Conservation (phyloP, 2,888 invertebrate genomes). For the Ceramica pisi region DNA sequence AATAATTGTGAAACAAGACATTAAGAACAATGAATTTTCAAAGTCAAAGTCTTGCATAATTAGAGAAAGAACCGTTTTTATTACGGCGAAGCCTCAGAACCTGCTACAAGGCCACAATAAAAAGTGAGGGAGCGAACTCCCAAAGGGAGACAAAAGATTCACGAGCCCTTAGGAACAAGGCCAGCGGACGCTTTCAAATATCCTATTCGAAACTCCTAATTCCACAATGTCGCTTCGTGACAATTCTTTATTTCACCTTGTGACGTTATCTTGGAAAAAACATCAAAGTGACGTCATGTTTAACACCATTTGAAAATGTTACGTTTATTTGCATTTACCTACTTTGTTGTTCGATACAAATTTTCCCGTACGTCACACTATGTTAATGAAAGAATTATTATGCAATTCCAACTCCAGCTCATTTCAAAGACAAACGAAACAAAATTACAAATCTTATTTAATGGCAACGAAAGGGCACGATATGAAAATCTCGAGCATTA, state of each 20-base stretch:
- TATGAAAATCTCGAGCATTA: conserved; percentile 43
- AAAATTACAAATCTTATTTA: conserved; percentile 25
- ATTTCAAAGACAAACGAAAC: conserved; percentile 25
- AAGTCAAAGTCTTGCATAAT: conserved; percentile 55
- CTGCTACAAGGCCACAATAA: conserved; percentile 66
- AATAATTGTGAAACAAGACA: conserved; percentile 34
- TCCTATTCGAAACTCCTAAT: conserved; percentile 55
- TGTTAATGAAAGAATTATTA: conserved; percentile 14
- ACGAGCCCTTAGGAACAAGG: conserved; percentile 68
- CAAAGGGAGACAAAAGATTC: conserved; percentile 73
- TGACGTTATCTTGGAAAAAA: conserved; percentile 49
- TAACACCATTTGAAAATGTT: conserved; percentile 19
- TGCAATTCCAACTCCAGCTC: conserved; percentile 4
- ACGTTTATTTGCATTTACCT: conserved; percentile 24
- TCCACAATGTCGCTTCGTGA: conserved; percentile 46
- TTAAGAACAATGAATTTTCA: conserved; percentile 45
- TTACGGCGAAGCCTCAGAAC: conserved; percentile 56
- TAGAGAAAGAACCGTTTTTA: conserved; percentile 63
- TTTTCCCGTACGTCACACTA: conserved; percentile 38
- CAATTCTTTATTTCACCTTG: conserved; percentile 62
- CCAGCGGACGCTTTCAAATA: conserved; percentile 68
- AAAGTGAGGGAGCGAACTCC: conserved; percentile 64
- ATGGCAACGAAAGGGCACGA: conserved; percentile 17
- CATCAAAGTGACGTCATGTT: conserved; percentile 29
- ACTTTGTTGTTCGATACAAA: conserved; percentile 27